These are phyloP conservation scores for Cetonia aurata DNA, from an alignment of 2,888 invertebrate species.

Conservation along the genomic window DNA sequence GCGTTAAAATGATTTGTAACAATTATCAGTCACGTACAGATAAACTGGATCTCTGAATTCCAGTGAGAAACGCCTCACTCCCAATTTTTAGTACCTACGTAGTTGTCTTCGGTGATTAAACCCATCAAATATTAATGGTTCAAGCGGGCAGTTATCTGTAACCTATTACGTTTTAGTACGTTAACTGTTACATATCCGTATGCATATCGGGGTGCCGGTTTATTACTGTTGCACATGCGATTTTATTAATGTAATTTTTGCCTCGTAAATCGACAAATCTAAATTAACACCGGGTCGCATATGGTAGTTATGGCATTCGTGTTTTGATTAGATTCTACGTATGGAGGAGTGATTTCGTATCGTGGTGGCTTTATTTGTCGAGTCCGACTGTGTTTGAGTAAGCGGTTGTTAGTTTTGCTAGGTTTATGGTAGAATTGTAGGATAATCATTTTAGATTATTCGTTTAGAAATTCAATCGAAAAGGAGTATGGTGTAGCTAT, in stretches of 20 bases:
- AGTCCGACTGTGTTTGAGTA: too few species aligned
- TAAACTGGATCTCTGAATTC: background rate
- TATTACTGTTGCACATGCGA: background rate
- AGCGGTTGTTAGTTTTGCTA: too few species aligned
- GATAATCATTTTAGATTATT: too few species aligned
- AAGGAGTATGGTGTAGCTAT: too few species aligned
- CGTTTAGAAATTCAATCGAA: too few species aligned
- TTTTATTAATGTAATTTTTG: background rate
- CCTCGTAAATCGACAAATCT: background rate
- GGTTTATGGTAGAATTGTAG: too few species aligned
- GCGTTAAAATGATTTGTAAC: slow-evolving; percentile 4
- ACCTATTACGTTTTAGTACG: background rate
- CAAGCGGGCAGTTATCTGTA: background rate
- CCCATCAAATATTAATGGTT: slow-evolving; percentile 1
- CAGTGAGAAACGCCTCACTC: background rate
- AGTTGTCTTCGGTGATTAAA: background rate
- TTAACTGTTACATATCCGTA: background rate
- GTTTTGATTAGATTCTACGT: too few species aligned
- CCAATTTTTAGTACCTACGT: background rate
- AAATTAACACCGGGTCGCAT: background rate
- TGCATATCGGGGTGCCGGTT: background rate
- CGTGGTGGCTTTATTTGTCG: too few species aligned
- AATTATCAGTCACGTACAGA: background rate
- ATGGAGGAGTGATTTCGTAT: too few species aligned
- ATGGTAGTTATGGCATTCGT: too few species aligned